A percentile compares a stretch with the other conserved stretches of the same genome.
These are phyloP conservation scores for Tinamus guttatus DNA, from an alignment of 2,113 vertebrate genomes.

Conservation along the genomic window DNA sequence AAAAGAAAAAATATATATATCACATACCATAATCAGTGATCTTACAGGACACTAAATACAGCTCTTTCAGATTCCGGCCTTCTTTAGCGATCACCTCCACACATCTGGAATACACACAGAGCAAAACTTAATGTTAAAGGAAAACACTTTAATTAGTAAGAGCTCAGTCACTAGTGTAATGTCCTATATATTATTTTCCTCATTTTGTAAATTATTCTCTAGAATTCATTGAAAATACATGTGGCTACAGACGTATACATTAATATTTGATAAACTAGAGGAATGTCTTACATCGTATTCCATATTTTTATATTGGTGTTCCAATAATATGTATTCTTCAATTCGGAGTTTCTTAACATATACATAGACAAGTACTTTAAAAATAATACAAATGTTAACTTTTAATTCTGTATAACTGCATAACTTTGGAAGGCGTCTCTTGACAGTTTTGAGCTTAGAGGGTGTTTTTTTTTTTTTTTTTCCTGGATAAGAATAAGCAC, in stretches of 20 bases:
- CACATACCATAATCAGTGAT: conserved; percentile 97
- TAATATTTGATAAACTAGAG: background rate
- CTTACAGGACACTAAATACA: conserved; percentile 98
- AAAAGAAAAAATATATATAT: background rate
- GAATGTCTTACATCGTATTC: background rate
- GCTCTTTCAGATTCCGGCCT: conserved; percentile 93
- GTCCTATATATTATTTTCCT: background rate
- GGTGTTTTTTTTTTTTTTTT: background rate
- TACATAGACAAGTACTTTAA: background rate
- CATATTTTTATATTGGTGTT: background rate
- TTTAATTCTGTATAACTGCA: background rate
- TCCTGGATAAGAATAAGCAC: background rate
- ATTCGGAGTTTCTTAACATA: background rate
- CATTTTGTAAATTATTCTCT: background rate
- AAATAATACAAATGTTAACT: background rate
- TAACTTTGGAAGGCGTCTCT: background rate
- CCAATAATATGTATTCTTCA: background rate
- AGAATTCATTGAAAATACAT: background rate
- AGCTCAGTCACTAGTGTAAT: background rate
- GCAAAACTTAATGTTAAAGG: conserved; percentile 26
- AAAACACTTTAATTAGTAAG: conserved; percentile 8
- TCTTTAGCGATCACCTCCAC: conserved; percentile 99
- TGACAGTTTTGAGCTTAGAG: background rate
- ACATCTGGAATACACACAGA: conserved; percentile 87
- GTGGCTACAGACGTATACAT: background rate